Evolutionary conservation across 2,113 vertebrate species (phyloP).

Genomic region (Dolichotis patagonum): DNA sequence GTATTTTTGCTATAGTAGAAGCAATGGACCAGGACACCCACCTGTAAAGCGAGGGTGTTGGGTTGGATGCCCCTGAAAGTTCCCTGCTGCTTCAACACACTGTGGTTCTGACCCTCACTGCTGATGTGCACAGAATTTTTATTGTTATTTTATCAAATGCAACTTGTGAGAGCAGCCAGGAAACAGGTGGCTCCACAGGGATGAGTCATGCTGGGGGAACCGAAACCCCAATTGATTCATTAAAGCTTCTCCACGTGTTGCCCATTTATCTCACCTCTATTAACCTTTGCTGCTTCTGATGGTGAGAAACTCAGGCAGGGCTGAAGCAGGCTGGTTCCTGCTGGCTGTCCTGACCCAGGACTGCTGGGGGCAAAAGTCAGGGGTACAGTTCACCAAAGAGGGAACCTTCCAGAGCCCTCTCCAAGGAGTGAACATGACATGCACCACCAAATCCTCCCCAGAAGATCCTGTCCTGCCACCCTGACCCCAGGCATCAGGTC

Average conservation of each 20-base stretch:
- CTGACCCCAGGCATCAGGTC: neutral
- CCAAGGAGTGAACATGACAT: neutral
- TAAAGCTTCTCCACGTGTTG: slow-evolving; percentile 33
- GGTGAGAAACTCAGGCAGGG: neutral
- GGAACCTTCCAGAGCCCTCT: neutral
- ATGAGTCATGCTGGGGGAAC: neutral
- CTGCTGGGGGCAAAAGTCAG: neutral
- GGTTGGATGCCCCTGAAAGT: neutral
- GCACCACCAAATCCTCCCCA: neutral
- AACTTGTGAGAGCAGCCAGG: neutral
- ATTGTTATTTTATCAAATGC: slow-evolving; percentile 38
- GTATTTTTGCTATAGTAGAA: neutral
- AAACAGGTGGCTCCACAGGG: neutral
- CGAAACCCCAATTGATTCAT: slow-evolving; percentile 47
- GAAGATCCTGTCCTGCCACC: neutral
- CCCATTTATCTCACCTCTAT: slow-evolving; percentile 50
- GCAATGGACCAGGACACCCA: neutral
- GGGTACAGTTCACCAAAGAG: neutral
- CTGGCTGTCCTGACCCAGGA: neutral
- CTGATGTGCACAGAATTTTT: neutral
- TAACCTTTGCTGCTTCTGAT: slow-evolving; percentile 45
- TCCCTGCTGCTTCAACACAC: neutral
- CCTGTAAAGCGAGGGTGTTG: neutral
- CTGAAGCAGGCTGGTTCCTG: neutral
- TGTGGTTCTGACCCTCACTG: neutral